phyloP scores from a whole-genome alignment of 2,797 vertebrate genomes.

The Natrix natrix region DNA sequence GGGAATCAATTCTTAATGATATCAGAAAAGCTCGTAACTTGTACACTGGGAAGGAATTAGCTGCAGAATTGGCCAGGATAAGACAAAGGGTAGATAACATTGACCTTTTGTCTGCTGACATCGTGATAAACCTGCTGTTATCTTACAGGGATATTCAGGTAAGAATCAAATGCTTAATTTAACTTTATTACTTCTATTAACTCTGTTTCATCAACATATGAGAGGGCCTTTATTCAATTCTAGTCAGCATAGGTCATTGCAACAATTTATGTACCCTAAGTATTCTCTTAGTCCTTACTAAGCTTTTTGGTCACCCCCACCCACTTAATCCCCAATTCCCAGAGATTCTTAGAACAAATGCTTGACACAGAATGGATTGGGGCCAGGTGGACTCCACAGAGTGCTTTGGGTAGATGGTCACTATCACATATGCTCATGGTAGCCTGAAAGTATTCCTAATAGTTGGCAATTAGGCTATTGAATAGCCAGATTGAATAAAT shows the following conservation, averaged over 20 bases:
- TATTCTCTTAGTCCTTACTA: neutral
- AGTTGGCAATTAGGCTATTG: neutral
- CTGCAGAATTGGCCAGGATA: conserved; percentile 88
- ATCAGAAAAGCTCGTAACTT: conserved; percentile 92
- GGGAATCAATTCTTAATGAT: conserved; percentile 91
- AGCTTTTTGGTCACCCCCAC: neutral
- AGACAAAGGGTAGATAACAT: conserved; percentile 93
- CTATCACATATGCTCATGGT: neutral
- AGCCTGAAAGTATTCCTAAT: neutral
- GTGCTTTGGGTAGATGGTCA: neutral
- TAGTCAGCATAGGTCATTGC: neutral
- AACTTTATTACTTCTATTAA: neutral
- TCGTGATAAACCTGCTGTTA: conserved; percentile 94
- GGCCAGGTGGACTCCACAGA: neutral
- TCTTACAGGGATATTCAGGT: conserved; percentile 99
- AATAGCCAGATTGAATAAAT: conserved; percentile 12
- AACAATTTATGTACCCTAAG: neutral
- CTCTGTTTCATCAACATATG: neutral
- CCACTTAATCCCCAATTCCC: neutral
- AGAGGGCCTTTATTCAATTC: neutral
- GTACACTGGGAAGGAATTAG: conserved; percentile 87
- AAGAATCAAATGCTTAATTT: conserved; percentile 31
- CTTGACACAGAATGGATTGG: neutral
- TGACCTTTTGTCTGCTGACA: conserved; percentile 93
- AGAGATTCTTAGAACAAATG: neutral